A percentile compares a stretch with the other conserved stretches of the same genome.
Evolutionary conservation across 2,113 vertebrate genomes (phyloP).

Genomic region (Oenanthe oenanthe): DNA sequence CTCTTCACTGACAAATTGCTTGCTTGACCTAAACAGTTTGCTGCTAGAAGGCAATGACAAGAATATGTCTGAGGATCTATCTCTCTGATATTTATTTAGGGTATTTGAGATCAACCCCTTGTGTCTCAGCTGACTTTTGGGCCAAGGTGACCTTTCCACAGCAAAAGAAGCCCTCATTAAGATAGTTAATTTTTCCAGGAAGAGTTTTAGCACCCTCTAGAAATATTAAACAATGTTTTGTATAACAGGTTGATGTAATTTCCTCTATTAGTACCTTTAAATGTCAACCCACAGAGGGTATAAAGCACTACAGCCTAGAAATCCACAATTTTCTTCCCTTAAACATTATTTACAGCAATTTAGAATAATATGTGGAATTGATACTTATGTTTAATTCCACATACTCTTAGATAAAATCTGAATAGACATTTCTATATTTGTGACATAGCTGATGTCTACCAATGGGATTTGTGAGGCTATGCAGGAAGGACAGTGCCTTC

Average conservation of each 20-base stretch:
- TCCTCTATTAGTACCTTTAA: neutral
- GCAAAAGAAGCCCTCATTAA: neutral
- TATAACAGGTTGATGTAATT: neutral
- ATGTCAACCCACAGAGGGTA: neutral
- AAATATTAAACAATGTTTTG: neutral
- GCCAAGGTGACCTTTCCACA: conserved; percentile 16
- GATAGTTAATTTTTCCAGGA: neutral
- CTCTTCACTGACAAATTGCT: neutral
- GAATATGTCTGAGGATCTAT: neutral
- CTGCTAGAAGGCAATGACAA: neutral
- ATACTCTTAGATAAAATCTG: neutral
- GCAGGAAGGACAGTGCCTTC: neutral
- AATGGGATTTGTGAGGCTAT: neutral
- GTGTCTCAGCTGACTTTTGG: conserved; percentile 14
- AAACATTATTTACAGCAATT: neutral
- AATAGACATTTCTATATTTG: neutral
- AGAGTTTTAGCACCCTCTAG: neutral
- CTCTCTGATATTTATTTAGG: neutral
- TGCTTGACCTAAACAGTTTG: conserved; percentile 19
- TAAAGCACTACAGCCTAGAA: neutral
- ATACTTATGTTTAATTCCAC: neutral
- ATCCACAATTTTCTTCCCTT: neutral
- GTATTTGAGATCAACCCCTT: neutral
- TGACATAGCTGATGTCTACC: neutral
- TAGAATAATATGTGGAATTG: neutral